Conservation (phyloP, 92 coral and sea anemone species). For the Paramuricea clavata region DNA sequence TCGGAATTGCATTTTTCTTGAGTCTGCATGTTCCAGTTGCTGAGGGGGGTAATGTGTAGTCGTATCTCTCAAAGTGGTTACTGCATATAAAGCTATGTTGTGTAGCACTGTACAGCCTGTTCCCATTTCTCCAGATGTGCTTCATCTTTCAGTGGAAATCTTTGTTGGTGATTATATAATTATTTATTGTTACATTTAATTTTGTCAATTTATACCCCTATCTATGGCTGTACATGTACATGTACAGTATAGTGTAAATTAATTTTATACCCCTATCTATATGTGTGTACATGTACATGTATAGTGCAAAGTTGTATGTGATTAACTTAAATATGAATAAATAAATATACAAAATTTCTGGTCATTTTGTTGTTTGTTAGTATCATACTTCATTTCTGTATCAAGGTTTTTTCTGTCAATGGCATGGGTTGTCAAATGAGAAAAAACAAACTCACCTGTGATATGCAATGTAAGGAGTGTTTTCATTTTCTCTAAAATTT, state of each 20-base stretch:
- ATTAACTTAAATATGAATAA: too few species aligned
- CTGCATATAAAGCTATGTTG: slow-evolving; percentile 8
- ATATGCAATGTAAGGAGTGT: background rate
- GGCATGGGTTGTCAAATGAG: background rate
- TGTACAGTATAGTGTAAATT: too few species aligned
- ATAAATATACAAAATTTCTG: background rate
- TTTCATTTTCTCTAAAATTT: slow-evolving; percentile 6
- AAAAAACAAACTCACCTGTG: slow-evolving; percentile 9
- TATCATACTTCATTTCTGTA: too few species aligned
- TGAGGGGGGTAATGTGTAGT: slow-evolving; percentile 6
- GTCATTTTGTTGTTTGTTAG: too few species aligned
- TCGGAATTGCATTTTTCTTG: background rate
- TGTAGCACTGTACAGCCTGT: slow-evolving; percentile 2
- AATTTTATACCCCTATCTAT: background rate
- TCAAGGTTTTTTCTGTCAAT: background rate
- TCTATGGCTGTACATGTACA: background rate
- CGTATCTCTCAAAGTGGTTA: slow-evolving; percentile 16
- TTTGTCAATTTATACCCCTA: background rate
- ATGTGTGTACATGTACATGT: too few species aligned
- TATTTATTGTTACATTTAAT: background rate
- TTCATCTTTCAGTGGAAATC: slow-evolving; percentile 2
- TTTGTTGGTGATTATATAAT: background rate
- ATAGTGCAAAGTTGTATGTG: background rate
- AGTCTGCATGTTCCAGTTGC: slow-evolving; percentile 19
- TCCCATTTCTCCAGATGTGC: slow-evolving; percentile 1